Base-by-base conservation (phyloP, 2,113 vertebrate species). In the Mystacornis crossleyi region DNA sequence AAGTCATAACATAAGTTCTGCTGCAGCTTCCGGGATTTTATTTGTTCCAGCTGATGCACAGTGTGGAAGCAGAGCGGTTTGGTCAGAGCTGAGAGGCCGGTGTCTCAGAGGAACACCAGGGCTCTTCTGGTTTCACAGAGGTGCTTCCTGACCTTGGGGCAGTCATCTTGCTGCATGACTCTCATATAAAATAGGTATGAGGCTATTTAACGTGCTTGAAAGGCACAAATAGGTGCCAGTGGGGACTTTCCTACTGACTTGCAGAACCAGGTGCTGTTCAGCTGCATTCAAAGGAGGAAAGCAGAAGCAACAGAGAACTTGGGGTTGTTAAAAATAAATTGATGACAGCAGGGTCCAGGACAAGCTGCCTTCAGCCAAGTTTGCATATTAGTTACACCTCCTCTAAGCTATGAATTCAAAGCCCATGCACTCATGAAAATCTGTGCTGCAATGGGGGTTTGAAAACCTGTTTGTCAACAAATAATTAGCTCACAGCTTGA, bases 291-390 rank as follows among this genome's bases (percentile, higher is more conserved):
- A 36, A 90, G 25, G 23, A 60, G 55, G 54, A 58, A 62, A 55
- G 70, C 45, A 60, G 57, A 48, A 83, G 26, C 61, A 50, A 51
- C 17, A 23, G 75, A 71, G 38, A 74, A 40, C 12, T n/a, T 42
- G 12, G 13, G 6, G 38, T 21, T 86, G 71, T 81, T 91, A 97
- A 94, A 96, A 93, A 93, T 92, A 90, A 70, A 73, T 13, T 40
- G 24, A 11, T 78, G 67, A 84, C 29, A 6, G 42, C 50, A 90
- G 29, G 40, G 75, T 31, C 18, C 55, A 60, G 51, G 47, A 67
- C 77, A 21, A n/a, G 34, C 67, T 83, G 65, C 60, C 50, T 86
- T 74, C 55, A 89, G 88, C 74, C 79, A 86, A 80, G 25, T 86
- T 34, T 70, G 69, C 34, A 4, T 86, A 62, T 65, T 77, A 66